Percentiles rank a stretch among this genome's conserved stretches.
Evolutionary conservation across 2,888 invertebrate species (phyloP).

Genomic region (Myopa tessellatipennis): DNA sequence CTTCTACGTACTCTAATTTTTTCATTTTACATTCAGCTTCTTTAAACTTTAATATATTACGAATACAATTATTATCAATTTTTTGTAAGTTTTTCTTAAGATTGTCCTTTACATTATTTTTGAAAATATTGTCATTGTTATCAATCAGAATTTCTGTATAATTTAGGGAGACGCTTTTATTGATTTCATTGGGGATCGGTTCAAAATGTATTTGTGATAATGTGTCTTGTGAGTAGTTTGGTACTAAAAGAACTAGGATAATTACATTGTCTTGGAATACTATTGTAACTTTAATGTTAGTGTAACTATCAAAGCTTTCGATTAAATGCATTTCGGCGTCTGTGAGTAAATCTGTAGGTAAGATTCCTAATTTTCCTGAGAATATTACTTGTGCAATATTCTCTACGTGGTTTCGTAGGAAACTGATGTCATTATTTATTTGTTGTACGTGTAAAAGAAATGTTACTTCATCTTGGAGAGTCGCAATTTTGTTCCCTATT

Average conservation of each 20-base stretch:
- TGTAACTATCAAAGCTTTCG: conserved; percentile 43
- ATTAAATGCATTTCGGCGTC: conserved; percentile 43
- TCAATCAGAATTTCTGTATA: conserved; percentile 39
- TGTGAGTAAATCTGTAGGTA: conserved; percentile 44
- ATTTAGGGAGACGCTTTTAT: conserved; percentile 35
- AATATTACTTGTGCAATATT: conserved; percentile 45
- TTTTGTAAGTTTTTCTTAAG: conserved; percentile 37
- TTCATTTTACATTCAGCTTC: conserved; percentile 38
- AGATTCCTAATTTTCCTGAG: conserved; percentile 45
- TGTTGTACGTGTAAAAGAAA: conserved; percentile 46
- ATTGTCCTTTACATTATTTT: conserved; percentile 34
- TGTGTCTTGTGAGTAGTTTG: conserved; percentile 34
- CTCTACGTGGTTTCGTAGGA: conserved; percentile 42
- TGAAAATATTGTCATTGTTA: conserved; percentile 33
- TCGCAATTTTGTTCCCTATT: conserved; percentile 41
- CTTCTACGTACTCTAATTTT: conserved; percentile 21
- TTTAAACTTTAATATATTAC: conserved; percentile 38
- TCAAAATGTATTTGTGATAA: conserved; percentile 41
- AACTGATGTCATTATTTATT: conserved; percentile 43
- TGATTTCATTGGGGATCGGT: conserved; percentile 39
- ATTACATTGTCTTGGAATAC: conserved; percentile 40
- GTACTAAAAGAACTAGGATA: conserved; percentile 35
- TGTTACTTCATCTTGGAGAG: conserved; percentile 45
- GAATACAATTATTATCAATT: conserved; percentile 32
- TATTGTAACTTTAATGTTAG: conserved; percentile 41